These are phyloP conservation scores for Hipposideros armiger DNA, from an alignment of 2,113 vertebrate species.

Conservation along the genomic window DNA sequence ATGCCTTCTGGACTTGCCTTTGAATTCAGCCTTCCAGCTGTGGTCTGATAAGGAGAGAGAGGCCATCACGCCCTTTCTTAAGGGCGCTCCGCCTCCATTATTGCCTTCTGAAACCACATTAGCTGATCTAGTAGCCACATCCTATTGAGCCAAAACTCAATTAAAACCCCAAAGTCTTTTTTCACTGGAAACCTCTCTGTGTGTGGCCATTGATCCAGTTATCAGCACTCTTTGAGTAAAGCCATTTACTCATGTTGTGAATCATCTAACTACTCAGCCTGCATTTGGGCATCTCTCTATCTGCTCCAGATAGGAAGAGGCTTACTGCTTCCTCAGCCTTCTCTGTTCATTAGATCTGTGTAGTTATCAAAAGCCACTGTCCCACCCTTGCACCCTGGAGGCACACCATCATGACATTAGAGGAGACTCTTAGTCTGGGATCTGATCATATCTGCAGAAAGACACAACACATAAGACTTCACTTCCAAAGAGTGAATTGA, in stretches of 20 bases:
- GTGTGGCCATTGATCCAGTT: neutral
- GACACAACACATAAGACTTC: neutral
- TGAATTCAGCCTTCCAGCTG: neutral
- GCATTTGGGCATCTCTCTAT: neutral
- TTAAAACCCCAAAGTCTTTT: conserved; percentile 57
- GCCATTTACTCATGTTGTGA: neutral
- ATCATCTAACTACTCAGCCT: neutral
- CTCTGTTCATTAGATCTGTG: neutral
- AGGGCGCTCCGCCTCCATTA: neutral
- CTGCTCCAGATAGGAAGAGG: neutral
- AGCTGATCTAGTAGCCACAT: conserved; percentile 18
- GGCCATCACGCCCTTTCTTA: neutral
- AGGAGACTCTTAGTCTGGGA: neutral
- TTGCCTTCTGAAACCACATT: conserved; percentile 41
- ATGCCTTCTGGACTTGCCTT: neutral
- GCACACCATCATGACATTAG: neutral
- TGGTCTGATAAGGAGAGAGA: neutral
- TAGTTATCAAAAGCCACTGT: neutral
- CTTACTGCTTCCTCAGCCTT: neutral
- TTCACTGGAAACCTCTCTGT: neutral
- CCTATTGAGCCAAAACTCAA: conserved; percentile 43
- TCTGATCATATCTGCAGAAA: neutral
- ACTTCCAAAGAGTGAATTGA: neutral
- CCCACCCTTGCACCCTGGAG: neutral
- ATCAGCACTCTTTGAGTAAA: neutral